A percentile compares a stretch with the other conserved stretches of the same genome.
Evolutionary conservation across 2,888 invertebrate species (phyloP).

Genomic region (Xestia ashworthii): DNA sequence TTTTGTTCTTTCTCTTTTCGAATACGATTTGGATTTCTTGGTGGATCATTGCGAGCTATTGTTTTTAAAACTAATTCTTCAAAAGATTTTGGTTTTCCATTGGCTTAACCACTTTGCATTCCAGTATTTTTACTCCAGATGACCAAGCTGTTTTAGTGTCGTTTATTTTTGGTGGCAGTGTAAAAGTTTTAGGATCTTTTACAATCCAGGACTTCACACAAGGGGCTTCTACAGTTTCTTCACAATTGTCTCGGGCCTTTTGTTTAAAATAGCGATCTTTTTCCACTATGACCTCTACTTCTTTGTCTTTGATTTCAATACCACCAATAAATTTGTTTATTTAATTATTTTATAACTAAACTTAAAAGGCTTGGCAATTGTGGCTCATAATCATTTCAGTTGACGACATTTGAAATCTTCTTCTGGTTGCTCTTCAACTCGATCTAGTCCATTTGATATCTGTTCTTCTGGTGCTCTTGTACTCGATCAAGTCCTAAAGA

Average conservation of each 20-base stretch:
- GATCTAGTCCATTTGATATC: no score
- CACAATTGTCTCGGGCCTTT: conserved; percentile 4
- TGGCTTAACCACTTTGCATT: no score
- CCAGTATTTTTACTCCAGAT: no score
- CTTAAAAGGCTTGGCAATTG: not conserved
- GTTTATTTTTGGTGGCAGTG: conserved; percentile 4
- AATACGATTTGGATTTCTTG: no score
- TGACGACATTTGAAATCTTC: conserved; percentile 1
- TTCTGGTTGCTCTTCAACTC: not conserved
- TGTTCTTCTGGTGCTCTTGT: no score
- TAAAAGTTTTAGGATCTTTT: conserved; percentile 3
- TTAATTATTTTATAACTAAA: not conserved
- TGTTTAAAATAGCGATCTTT: not conserved
- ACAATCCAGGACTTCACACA: conserved; percentile 1
- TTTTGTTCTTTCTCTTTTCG: no score
- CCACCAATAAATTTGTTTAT: not conserved
- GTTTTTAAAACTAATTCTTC: no score
- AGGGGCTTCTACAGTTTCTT: conserved; percentile 1
- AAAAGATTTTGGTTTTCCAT: no score
- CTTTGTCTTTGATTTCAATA: not conserved
- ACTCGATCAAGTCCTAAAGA: not conserved
- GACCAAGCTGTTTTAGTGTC: no score
- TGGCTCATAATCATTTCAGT: not conserved
- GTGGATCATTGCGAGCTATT: no score
- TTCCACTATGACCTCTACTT: not conserved